Evolutionary conservation across 2,797 vertebrate genomes (phyloP), one percentile per base, ranked within the genome.

Genomic region (Gouania willdenowi): DNA sequence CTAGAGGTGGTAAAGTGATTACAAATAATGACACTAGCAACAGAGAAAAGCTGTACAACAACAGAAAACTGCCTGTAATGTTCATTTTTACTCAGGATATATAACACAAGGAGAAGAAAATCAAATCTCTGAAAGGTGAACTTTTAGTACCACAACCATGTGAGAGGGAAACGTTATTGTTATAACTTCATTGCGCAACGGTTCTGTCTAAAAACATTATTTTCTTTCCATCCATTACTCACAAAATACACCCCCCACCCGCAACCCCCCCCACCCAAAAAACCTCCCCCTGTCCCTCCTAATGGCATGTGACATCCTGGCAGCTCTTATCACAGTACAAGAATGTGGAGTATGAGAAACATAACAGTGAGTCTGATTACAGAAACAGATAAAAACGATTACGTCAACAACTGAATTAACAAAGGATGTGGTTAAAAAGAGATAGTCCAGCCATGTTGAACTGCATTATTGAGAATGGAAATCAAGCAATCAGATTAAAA

Each of bases 291-390:
- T 40, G 37, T 18, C 17, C 29, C 27, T 28, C 39, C 32, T 34
- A 25, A n/a, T 25, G 10, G 20, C 25, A 55, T 14, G 58, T 39
- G 53, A 66, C 65, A 54, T 56, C 47, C 58, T 53, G 55, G 49
- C 39, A 66, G 38, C 31, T 59, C 52, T 72, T 72, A 81, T 79
- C 78, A 48, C 32, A 40, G 33, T 18, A 18, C 29, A 79, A 28
- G 43, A 77, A 73, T 81, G 48, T 40, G 23, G 65, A 70, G 41
- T 66, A 81, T 75, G 66, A 64, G 71, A 83, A 81, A 60, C 48
- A 52, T 5, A 50, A 55, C 34, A 50, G 53, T 18, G 39, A 36
- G 21, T 39, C 42, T 3, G 62, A 72, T 63, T 59, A 50, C 38
- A 66, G 14, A 38, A 26, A 56, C 5, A 43, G 45, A 65, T 66